Evolutionary conservation across 2,113 vertebrate genomes (phyloP).

Genomic region (Onychorhynchus coronatus): DNA sequence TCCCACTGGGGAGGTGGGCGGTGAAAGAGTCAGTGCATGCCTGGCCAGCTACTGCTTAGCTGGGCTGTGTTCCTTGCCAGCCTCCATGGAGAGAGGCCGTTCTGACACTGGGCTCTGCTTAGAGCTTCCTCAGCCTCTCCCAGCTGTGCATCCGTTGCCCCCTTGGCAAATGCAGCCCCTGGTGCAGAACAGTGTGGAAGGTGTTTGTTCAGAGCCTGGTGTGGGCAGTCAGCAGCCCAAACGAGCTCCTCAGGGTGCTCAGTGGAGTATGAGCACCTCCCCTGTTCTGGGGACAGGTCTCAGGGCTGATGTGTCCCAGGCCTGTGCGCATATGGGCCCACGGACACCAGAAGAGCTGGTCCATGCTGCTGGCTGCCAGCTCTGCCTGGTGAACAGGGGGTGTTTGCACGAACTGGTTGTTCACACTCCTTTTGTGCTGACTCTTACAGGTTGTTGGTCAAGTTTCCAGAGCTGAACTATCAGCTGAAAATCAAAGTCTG

Average conservation of each 20-base stretch:
- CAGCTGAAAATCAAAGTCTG: slow-evolving; percentile 99
- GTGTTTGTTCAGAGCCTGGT: background rate
- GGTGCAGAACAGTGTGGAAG: accelerated
- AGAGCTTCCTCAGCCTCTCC: background rate
- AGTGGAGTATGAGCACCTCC: background rate
- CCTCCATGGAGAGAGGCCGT: background rate
- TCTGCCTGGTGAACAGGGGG: background rate
- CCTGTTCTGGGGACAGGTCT: background rate
- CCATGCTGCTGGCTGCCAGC: too few species aligned
- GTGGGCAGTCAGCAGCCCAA: background rate
- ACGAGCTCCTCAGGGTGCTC: accelerated
- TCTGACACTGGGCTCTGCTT: accelerated
- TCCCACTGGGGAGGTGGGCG: accelerated
- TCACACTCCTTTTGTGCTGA: background rate
- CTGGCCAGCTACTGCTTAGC: background rate
- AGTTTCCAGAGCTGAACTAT: slow-evolving; percentile 97
- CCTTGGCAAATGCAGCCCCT: background rate
- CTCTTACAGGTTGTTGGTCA: slow-evolving; percentile 88
- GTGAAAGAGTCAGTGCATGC: background rate
- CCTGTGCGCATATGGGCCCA: accelerated
- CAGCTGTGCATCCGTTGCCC: background rate
- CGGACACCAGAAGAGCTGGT: accelerated
- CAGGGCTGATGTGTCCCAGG: accelerated
- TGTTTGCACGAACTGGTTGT: accelerated
- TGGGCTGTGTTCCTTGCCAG: background rate